Evolutionary conservation across 2,888 invertebrate species (phyloP).

Genomic region (Melitaea athalia): DNA sequence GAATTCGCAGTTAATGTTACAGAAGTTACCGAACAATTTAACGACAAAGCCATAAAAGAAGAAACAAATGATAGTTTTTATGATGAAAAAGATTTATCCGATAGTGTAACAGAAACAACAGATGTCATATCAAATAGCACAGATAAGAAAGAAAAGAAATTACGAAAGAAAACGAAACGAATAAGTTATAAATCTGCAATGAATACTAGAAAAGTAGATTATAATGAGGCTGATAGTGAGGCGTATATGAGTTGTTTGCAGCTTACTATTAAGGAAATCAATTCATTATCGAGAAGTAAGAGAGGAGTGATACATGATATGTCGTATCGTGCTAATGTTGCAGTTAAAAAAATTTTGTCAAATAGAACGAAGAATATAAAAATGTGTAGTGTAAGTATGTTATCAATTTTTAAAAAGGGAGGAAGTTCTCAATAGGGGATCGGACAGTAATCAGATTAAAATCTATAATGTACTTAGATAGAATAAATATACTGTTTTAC

Average conservation of each 20-base stretch:
- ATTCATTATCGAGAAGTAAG: not conserved
- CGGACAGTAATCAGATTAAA: no score
- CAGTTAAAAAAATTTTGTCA: not conserved
- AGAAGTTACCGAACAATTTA: no score
- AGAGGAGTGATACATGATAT: not conserved
- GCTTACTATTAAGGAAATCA: not conserved
- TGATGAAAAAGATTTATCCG: not conserved
- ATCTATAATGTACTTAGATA: no score
- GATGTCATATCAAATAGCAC: not conserved
- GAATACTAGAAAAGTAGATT: not conserved
- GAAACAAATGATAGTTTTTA: not conserved
- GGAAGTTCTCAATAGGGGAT: no score
- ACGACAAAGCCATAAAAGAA: not conserved
- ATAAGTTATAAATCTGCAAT: not conserved
- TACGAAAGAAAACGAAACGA: not conserved
- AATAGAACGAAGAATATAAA: not conserved
- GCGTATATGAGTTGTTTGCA: not conserved
- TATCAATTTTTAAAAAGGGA: slow-evolving; percentile 16
- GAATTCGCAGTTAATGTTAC: no score
- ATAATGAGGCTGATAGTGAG: not conserved
- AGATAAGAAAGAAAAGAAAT: not conserved
- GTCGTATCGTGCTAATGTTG: not conserved
- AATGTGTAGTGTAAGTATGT: not conserved
- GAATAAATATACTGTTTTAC: no score
- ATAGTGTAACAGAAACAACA: not conserved